phyloP scores from a whole-genome alignment of 2,888 invertebrate species.

The Idaea aversata region DNA sequence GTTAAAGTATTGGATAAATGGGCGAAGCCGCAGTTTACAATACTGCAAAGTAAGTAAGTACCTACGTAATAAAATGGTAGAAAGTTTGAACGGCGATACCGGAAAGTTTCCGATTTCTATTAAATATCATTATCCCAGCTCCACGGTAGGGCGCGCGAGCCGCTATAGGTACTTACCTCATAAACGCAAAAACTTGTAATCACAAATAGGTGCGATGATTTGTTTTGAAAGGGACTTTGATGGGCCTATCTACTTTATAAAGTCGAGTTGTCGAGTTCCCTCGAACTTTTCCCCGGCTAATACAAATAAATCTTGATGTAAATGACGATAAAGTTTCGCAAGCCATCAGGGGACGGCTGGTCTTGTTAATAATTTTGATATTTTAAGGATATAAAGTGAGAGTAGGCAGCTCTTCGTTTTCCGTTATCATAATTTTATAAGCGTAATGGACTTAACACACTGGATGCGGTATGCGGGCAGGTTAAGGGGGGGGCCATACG shows the following conservation, averaged over 20 bases:
- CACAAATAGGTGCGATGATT: constrained; percentile 32
- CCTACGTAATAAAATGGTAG: constrained; percentile 27
- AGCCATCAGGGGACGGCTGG: neutral
- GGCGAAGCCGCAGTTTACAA: no score
- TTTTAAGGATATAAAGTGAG: neutral
- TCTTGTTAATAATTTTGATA: neutral
- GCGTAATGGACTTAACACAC: no score
- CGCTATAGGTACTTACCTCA: constrained; percentile 8
- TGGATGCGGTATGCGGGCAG: no score
- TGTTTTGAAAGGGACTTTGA: constrained; percentile 27
- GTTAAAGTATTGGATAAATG: no score
- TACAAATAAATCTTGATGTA: constrained; percentile 1
- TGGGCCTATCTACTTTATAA: constrained; percentile 13
- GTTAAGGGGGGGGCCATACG: no score
- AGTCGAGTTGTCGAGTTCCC: constrained; percentile 10
- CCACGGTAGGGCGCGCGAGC: constrained; percentile 17
- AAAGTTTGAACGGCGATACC: constrained; percentile 32
- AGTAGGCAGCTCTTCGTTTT: neutral
- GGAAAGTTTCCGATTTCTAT: constrained; percentile 37
- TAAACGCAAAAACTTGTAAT: constrained; percentile 30
- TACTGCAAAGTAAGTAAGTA: neutral
- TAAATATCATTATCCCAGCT: constrained; percentile 41
- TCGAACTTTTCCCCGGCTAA: constrained; percentile 3
- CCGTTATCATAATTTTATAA: neutral
- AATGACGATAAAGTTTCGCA: constrained; percentile 2